A percentile compares a stretch with the other conserved stretches of the same genome.
Evolutionary conservation across 2,113 vertebrate species (phyloP).

Genomic region (Osmerus eperlanus): DNA sequence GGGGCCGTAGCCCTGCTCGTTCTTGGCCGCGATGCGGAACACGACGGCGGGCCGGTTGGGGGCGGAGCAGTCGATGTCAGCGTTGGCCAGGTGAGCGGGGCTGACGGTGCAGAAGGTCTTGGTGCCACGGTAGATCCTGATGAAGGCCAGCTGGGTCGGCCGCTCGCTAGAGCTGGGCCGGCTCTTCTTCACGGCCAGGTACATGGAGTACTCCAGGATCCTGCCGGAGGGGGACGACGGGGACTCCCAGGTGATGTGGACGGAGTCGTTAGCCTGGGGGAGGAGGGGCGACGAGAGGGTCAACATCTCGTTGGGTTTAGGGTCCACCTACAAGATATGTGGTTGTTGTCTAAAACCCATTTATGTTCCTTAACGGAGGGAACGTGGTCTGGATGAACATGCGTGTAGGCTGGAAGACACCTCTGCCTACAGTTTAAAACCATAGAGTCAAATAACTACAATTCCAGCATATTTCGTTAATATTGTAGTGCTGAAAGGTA

Average conservation of each 20-base stretch:
- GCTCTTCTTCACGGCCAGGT: constrained; percentile 90
- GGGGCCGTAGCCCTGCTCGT: constrained; percentile 94
- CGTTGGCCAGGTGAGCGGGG: constrained; percentile 84
- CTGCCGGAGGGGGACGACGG: constrained; percentile 90
- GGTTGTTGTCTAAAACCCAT: no score
- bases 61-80: constrained; percentile 88
- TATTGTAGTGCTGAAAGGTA: background rate
- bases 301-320: no score
- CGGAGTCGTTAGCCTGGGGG: constrained; percentile 82
- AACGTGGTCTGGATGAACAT: background rate
- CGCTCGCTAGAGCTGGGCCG: constrained; percentile 69
- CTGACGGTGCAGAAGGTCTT: constrained; percentile 87
- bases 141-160: constrained; percentile 86
- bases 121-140: constrained; percentile 92
- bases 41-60: constrained; percentile 85
- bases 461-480: background rate
- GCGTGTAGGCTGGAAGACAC: background rate
- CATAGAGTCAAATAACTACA: background rate
- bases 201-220: constrained; percentile 95
- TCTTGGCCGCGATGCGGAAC: constrained; percentile 96
- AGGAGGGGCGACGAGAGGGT: no score
- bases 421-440: background rate
- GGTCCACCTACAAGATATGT: no score
- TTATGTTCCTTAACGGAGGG: background rate
- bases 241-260: constrained; percentile 96